Base-by-base conservation (phyloP, 2,888 invertebrate genomes). In the Mellilla xanthometata region DNA sequence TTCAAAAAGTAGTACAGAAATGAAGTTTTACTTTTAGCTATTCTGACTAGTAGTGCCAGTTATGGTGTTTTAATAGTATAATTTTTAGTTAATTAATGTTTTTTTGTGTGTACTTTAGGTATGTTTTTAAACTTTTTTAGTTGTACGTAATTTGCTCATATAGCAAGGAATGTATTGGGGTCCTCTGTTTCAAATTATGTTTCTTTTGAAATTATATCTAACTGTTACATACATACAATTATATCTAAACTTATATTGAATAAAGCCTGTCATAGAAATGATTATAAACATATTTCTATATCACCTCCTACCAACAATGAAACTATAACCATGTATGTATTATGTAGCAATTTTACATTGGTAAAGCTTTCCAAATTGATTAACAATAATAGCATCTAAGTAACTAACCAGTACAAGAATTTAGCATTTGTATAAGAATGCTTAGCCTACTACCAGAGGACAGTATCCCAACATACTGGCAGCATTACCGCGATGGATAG, bases 241-340 rank as follows among this genome's bases (percentile, higher is more conserved):
- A 73, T 75, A 72, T 65, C 67, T 68, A 72, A 78, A 74, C 77
- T 78, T 82, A 81, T 84, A 81, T 75, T 82, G 83, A 74, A 88
- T 86, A 87, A 88, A 86, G 65, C 72, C 74, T 79, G 72, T 76
- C 76, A 77, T 75, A 76, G 72, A 74, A 72, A 58, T 60, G 50
- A 58, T 60, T 56, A 65, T 58, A 54, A 56, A 19, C 56, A 61
- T 66, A 62, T 67, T 75, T 60, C 45, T 53, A 52, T 50, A 52
- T 50, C 43, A 39, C 36, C 15, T 19, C 4, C 3, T 19, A 19
- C 15, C 15, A 5, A 19, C n/a, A n/a, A n/a, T n/a, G n/a, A n/a
- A n/a, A n/a, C n/a, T n/a, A n/a, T n/a, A n/a, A n/a, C n/a, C n/a
- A n/a, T n/a, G n/a, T n/a, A n/a, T n/a, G n/a, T n/a, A n/a, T n/a